Evolutionary conservation across 2,888 invertebrate species (phyloP), one percentile per base, ranked within the genome.

Genomic region (Timandra comae): DNA sequence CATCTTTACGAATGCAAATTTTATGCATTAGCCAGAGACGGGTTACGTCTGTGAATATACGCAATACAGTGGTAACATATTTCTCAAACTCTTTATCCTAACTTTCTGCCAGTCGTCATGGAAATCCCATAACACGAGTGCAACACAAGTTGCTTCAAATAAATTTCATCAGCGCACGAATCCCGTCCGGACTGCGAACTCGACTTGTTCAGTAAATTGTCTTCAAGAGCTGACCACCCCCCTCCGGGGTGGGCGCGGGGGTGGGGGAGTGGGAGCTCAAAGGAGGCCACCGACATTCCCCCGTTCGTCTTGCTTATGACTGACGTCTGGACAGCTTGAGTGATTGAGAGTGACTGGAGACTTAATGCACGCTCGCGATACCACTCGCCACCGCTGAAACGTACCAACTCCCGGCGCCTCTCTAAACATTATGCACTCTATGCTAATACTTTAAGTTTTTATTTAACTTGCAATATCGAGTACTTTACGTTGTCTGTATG

Each of bases 241-340:
- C 74, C 70, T 65, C 58, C 56, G 59, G 7, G 63, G 61, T 61
- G 56, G 54, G 56, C 60, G 68, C 59, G 49, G 68, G 50, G 56
- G 54, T 55, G 48, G 47, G 50, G 45, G 40, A 46, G 52, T 49
- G 52, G 54, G 50, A 48, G 51, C 54, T 63, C 61, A 60, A 64
- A 67, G 71, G 69, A 72, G 75, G 75, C 71, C 66, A 72, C 72
- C 69, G 71, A 67, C 73, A 62, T 70, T 71, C 73, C 75, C 82
- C 79, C 78, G 78, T 81, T 76, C 78, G 81, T 80, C 81, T 82
- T 82, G 80, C 81, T 82, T 84, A 84, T 85, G 85, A 85, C 69
- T 81, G 82, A 84, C 81, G 75, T 76, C 73, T 61, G 76, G 82
- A 82, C 82, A 82, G 80, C 68, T 79, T 79, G 81, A 84, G 82